A percentile compares a stretch with the other conserved stretches of the same genome.
These are phyloP conservation scores for Ochlodes sylvanus DNA, from an alignment of 2,888 invertebrate species.

Conservation along the genomic window DNA sequence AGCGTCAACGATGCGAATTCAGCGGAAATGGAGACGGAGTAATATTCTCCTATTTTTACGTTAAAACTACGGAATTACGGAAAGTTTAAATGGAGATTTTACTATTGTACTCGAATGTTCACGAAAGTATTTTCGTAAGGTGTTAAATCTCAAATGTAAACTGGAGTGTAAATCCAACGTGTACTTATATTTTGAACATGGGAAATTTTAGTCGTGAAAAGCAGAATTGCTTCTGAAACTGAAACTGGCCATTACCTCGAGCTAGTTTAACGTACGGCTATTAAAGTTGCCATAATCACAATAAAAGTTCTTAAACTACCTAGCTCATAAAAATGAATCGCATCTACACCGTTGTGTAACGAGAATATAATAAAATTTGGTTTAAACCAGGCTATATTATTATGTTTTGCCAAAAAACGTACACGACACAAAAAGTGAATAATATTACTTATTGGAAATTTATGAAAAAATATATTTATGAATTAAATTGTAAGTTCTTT, in stretches of 20 bases:
- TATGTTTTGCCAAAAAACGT: too few relatives aligned
- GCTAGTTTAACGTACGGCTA: constrained; percentile 14
- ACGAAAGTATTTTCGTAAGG: not conserved
- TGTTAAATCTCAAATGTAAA: not conserved
- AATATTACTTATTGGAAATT: too few relatives aligned
- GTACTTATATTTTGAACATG: constrained; percentile 2
- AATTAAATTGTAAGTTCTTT: too few relatives aligned
- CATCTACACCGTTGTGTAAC: constrained; percentile 34
- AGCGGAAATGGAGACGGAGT: too few relatives aligned
- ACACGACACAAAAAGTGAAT: too few relatives aligned
- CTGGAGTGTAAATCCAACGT: constrained; percentile 1
- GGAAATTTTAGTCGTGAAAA: constrained; percentile 16
- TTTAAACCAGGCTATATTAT: too few relatives aligned
- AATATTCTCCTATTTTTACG: too few relatives aligned
- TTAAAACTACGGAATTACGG: too few relatives aligned
- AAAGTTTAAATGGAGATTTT: not conserved
- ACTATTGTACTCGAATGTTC: not conserved
- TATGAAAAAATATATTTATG: too few relatives aligned
- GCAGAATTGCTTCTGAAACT: constrained; percentile 10
- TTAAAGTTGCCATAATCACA: constrained; percentile 30
- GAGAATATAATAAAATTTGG: not conserved
- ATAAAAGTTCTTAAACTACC: constrained; percentile 40
- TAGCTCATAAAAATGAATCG: constrained; percentile 30
- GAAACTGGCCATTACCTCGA: constrained; percentile 9
- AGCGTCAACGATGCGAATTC: too few relatives aligned